Conservation (phyloP, 2,797 vertebrate genomes). For the Mormyrops attenuatus region DNA sequence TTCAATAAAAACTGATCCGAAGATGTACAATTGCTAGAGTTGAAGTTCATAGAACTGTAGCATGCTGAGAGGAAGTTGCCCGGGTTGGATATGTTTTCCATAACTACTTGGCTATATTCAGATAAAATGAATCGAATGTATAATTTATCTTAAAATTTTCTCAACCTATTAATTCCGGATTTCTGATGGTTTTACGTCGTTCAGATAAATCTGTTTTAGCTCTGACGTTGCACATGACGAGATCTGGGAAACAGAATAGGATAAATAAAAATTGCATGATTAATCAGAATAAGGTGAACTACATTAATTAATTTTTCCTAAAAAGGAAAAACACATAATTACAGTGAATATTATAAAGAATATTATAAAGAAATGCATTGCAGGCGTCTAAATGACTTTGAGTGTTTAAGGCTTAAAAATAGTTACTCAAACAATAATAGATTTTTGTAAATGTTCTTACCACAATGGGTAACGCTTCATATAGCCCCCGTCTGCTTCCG, state of each 20-base stretch:
- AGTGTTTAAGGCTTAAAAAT: neutral
- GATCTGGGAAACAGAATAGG: conserved; percentile 12
- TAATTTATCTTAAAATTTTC: neutral
- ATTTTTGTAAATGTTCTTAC: conserved; percentile 14
- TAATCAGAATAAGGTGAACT: neutral
- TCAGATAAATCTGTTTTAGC: neutral
- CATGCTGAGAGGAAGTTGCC: neutral
- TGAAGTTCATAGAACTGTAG: neutral
- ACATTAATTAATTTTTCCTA: neutral
- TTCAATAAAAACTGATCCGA: conserved; percentile 43
- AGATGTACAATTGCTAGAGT: conserved; percentile 41
- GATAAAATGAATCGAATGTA: neutral
- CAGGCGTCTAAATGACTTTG: neutral
- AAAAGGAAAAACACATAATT: neutral
- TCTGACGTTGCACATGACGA: conserved; percentile 1
- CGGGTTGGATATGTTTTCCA: conserved; percentile 20
- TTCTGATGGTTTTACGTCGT: neutral
- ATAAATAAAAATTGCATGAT: neutral
- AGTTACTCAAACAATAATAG: neutral
- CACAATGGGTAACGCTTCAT: neutral
- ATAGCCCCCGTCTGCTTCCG: neutral
- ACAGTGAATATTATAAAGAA: neutral
- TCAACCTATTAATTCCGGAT: conserved; percentile 1
- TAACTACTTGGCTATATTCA: conserved; percentile 1
- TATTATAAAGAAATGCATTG: neutral